Conservation (phyloP, 2,797 vertebrate species). For the Poeciliopsis turneri region DNA sequence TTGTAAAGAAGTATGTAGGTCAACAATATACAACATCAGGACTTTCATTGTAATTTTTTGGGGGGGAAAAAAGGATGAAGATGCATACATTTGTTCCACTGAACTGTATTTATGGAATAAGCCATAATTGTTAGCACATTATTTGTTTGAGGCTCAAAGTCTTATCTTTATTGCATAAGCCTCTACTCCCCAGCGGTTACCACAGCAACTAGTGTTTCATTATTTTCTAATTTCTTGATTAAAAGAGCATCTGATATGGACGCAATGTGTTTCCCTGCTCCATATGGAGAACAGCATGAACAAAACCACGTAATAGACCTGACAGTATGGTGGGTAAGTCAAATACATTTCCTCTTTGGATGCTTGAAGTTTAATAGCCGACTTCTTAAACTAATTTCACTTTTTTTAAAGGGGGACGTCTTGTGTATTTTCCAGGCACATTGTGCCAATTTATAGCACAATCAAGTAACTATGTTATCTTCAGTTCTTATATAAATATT, state of each 20-base stretch:
- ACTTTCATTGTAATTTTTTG: background rate
- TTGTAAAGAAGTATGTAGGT: background rate
- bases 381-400: background rate
- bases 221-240: too few relatives aligned
- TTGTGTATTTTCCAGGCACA: too few relatives aligned
- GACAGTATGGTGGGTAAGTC: background rate
- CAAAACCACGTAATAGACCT: background rate
- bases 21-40: background rate
- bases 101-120: too few relatives aligned
- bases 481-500: too few relatives aligned
- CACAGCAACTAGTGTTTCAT: too few relatives aligned
- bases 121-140: too few relatives aligned
- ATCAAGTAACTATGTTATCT: too few relatives aligned
- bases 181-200: too few relatives aligned
- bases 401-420: background rate
- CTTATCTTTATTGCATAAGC: too few relatives aligned
- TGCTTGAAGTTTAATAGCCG: background rate
- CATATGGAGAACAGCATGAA: background rate
- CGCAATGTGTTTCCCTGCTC: background rate
- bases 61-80: background rate
- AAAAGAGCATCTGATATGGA: background rate
- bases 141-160: too few relatives aligned
- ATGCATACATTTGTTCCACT: background rate
- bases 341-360: background rate
- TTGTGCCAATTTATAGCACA: too few relatives aligned